Base-by-base conservation (phyloP, 1,140 invertebrate genomes). In the Drosophila murphyi region DNA sequence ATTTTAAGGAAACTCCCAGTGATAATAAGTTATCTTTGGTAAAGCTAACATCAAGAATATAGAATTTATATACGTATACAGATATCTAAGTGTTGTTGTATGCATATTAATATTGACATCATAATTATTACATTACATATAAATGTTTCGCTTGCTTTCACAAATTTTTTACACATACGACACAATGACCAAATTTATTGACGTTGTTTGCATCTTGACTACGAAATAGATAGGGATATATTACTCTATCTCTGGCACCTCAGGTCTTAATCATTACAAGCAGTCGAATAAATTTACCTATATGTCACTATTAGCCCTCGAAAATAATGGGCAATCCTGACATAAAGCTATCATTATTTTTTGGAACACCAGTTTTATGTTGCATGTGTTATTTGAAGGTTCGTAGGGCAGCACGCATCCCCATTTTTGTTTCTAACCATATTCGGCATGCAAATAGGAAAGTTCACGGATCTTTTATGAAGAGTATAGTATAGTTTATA, bases 21-120 rank as follows among this genome's bases (percentile, higher is more conserved):
- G 96, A 97, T 95, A 96, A 97, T 94, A 97, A 96, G 94, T 95
- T 96, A 93, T 96, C 96, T 95, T 95, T 97, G 96, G 96, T 97
- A 97, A 95, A 89, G 78, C 74, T 74, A 71, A 80, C 54, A 80
- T 70, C 81, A 65, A 72, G 71, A 89, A 76, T 73, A 48, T 56
- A 55, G 73, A 78, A 55, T 51, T 69, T 80, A 65, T 56, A 55
- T 68, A 41, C 29, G 45, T 35, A 54, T 62, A 37, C 43, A 54
- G 28, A 41, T 68, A 68, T 69, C n/a, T 45, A 35, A 55, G 50
- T 55, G 12, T 5, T 10, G 43, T 52, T 64, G 5, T 43, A 35
- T 28, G 12, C 45, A 35, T 32, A 47, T 35, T 12, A 3, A 55
- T 52, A 51, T 63, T 12, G 6, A 3, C 12, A 45, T 43, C 6